Evolutionary conservation across 2,888 invertebrate species (phyloP), one percentile per base, ranked within the genome.

Genomic region (Hypomecis punctinalis): DNA sequence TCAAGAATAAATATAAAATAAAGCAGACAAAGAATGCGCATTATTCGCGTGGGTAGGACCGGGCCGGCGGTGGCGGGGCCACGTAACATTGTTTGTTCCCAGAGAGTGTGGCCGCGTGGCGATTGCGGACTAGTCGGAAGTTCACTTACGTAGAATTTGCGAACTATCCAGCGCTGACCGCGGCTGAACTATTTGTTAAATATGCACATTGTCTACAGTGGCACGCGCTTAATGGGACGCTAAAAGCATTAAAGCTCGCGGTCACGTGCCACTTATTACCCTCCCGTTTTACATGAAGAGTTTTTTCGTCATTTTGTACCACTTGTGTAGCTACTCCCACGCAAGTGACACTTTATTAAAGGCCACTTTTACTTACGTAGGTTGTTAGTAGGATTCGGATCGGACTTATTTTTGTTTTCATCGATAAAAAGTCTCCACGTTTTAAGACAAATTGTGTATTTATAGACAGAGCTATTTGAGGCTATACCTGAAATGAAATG

Each of bases 151-250:
- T 73, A 73, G 77, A 82, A 83, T 81, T 83, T 80, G 81, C 76
- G 74, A 82, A 84, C 84, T 82, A 82, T 81, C 79, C 75, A 69
- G 70, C 70, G 71, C 76, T 74, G 75, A 75, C 78, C 80, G 76
- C 77, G 76, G 76, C 77, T 79, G 73, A 81, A 80, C 76, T 82
- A 83, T 84, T 81, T 76, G 75, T 77, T 77, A 79, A 78, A 81
- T 81, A 78, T 80, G 77, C 76, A 74, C 79, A 77, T 73, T 74
- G 78, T 78, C 71, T 74, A 65, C 64, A 59, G 63, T 71, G 73
- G 71, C 70, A 76, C 76, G 71, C 76, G 73, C 71, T 75, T 75
- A 71, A 72, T 62, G 69, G 61, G 67, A 70, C 71, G 71, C 72
- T 71, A 67, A 74, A 63, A 75, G 74, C 72, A 72, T 72, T 70